A percentile compares a stretch with the other conserved stretches of the same genome.
phyloP scores from a whole-genome alignment of 2,888 invertebrate genomes.

The Bellardia bayeri region DNA sequence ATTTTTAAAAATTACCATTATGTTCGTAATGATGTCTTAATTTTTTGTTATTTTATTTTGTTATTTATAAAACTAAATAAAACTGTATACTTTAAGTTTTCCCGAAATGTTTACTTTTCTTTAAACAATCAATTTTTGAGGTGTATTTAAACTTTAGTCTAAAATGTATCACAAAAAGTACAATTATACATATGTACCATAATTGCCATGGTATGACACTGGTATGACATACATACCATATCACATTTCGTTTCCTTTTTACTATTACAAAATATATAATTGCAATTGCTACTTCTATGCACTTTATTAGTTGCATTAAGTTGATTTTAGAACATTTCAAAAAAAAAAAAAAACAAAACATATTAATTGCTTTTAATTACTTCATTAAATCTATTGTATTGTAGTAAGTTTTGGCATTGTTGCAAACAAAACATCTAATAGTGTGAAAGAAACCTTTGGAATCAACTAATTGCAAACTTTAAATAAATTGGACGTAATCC shows the following conservation, averaged over 20 bases:
- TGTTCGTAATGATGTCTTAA: no score
- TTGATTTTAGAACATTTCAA: constrained; percentile 24
- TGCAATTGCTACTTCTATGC: constrained; percentile 16
- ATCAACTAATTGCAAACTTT: background rate
- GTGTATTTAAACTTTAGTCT: no score
- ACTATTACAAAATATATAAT: background rate
- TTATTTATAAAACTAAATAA: no score
- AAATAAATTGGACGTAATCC: background rate
- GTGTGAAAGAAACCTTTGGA: background rate
- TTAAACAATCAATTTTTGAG: no score
- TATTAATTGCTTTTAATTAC: constrained; percentile 58
- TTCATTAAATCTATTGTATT: constrained; percentile 37
- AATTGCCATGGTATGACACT: no score
- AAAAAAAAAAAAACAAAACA: constrained; percentile 14
- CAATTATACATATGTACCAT: no score
- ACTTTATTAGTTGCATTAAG: constrained; percentile 60
- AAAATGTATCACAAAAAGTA: no score
- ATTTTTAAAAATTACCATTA: no score
- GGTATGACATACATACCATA: background rate
- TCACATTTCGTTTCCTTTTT: constrained; percentile 12
- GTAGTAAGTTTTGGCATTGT: background rate
- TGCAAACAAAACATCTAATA: constrained; percentile 1
- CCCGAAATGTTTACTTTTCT: no score
- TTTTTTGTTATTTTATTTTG: no score
- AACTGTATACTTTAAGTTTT: no score